phyloP scores from a whole-genome alignment of 2,797 vertebrate genomes.

The Lindbergichthys nudifrons region DNA sequence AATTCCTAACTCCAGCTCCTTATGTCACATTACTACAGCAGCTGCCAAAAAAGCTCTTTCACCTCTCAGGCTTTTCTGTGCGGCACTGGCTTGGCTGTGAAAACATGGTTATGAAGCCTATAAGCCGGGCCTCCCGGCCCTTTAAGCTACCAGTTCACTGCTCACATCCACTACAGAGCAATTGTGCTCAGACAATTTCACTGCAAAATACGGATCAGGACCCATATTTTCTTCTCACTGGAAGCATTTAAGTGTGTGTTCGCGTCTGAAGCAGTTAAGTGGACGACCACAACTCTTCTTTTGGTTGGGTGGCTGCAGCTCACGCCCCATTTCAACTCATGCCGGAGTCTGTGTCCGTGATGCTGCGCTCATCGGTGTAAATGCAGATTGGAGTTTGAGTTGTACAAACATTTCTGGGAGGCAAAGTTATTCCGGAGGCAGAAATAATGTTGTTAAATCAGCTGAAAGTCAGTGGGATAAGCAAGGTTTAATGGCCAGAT shows the following conservation, averaged over 20 bases:
- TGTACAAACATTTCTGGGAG: constrained; percentile 60
- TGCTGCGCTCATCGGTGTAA: constrained; percentile 47
- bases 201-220: constrained; percentile 34
- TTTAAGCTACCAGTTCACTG: constrained; percentile 49
- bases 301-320: constrained; percentile 50
- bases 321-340: constrained; percentile 37
- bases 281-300: constrained; percentile 42
- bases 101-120: constrained; percentile 46
- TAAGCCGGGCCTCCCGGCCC: constrained; percentile 42
- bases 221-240: constrained; percentile 39
- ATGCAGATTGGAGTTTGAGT: constrained; percentile 52
- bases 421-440: constrained; percentile 49
- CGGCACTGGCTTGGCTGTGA: constrained; percentile 39
- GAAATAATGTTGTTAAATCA: constrained; percentile 64
- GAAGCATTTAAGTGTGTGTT: constrained; percentile 34
- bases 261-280: constrained; percentile 36
- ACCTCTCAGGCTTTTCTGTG: constrained; percentile 38
- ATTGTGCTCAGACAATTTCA: constrained; percentile 37
- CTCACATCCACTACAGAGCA: constrained; percentile 36
- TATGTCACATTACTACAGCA: constrained; percentile 50
- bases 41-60: constrained; percentile 54
- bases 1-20: constrained; percentile 47
- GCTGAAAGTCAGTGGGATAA: constrained; percentile 29
- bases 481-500: constrained; percentile 1
- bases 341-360: constrained; percentile 6